These are phyloP conservation scores for Neomicropteryx cornuta DNA, from an alignment of 1,140 invertebrate species.

Conservation along the genomic window DNA sequence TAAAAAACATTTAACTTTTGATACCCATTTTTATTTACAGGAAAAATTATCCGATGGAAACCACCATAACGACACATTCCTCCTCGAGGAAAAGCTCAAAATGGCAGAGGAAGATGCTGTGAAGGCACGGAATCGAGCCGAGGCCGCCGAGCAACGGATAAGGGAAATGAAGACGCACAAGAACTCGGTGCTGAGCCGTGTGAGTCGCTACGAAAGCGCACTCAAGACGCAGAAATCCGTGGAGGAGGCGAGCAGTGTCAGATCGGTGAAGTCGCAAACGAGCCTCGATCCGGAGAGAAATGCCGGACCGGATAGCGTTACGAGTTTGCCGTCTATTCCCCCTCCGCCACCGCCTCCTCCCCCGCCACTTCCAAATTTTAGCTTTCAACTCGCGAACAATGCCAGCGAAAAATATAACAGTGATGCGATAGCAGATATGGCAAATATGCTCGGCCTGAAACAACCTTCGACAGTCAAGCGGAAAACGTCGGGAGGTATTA, in stretches of 20 bases:
- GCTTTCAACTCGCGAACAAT: constrained; percentile 18
- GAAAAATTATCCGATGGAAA: constrained; percentile 55
- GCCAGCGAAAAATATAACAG: constrained; percentile 19
- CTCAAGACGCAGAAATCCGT: too few species aligned
- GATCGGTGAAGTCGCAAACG: too few species aligned
- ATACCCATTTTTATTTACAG: constrained; percentile 37
- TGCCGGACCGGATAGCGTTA: too few species aligned
- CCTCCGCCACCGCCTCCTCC: constrained; percentile 32
- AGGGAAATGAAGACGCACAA: constrained; percentile 22
- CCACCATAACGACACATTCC: constrained; percentile 51
- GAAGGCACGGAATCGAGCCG: constrained; percentile 46
- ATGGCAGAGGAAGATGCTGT: constrained; percentile 54
- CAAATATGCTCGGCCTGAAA: constrained; percentile 43
- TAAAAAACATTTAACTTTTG: too few species aligned
- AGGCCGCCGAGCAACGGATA: constrained; percentile 43
- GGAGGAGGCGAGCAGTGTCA: too few species aligned
- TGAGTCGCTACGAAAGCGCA: constrained; percentile 30
- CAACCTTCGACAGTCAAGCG: constrained; percentile 28
- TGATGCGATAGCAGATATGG: constrained; percentile 43
- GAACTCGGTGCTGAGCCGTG: constrained; percentile 21
- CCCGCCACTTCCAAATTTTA: constrained; percentile 21
- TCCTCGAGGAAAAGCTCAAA: constrained; percentile 58
- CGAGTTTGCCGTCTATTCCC: constrained; percentile 30
- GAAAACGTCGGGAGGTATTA: constrained; percentile 23
- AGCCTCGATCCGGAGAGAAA: too few species aligned